These are phyloP conservation scores for Hydrolagus affinis DNA, from an alignment of 2,113 vertebrate species.

Conservation along the genomic window DNA sequence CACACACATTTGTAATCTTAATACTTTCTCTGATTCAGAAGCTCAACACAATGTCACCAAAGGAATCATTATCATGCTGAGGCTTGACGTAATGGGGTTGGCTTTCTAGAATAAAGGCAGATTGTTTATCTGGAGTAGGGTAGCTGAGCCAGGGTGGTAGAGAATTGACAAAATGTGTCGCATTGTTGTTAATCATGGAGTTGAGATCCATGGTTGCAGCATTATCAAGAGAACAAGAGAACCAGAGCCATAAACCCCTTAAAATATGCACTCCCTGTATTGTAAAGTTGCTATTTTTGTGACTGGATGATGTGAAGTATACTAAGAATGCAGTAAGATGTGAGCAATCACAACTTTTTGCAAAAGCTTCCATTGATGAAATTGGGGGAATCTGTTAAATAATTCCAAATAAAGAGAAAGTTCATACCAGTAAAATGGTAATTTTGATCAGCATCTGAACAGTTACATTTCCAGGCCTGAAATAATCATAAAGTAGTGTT, in stretches of 20 bases:
- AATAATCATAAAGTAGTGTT: not conserved
- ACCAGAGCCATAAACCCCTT: not conserved
- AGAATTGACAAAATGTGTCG: not conserved
- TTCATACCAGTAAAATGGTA: not conserved
- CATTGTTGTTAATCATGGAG: not conserved
- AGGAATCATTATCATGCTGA: not conserved
- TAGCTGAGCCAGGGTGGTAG: not conserved
- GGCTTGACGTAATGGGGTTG: not conserved
- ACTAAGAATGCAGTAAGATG: not conserved
- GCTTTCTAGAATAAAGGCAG: not conserved
- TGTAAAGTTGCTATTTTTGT: slow-evolving; percentile 28
- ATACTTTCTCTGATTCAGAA: not conserved
- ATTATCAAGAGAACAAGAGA: not conserved
- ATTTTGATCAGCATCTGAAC: not conserved
- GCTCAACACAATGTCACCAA: not conserved
- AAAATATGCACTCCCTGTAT: not conserved
- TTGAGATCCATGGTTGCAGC: slow-evolving; percentile 13
- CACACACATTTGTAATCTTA: not conserved
- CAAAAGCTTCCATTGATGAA: not conserved
- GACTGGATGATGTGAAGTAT: not conserved
- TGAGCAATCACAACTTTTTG: not conserved
- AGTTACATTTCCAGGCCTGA: not conserved
- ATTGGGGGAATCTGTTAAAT: not conserved
- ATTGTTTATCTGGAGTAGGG: not conserved
- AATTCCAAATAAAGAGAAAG: not conserved